Percentiles rank a stretch among this genome's conserved stretches.
Conservation (phyloP, 2,888 invertebrate species). For the Branchipolynoe longqiensis region DNA sequence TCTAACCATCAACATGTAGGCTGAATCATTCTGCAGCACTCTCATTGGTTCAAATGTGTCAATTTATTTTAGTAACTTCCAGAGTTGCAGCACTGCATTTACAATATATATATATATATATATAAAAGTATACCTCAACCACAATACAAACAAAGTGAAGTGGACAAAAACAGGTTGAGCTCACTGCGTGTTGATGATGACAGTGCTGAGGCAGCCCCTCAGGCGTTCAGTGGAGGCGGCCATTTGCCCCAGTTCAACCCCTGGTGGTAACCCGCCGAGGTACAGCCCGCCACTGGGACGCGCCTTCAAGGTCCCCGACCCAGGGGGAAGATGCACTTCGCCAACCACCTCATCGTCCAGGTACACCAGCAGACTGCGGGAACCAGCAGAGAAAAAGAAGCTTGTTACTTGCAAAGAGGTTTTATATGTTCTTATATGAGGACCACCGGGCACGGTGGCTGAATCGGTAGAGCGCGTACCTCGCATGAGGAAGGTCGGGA, state of each 20-base stretch:
- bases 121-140: background rate
- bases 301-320: constrained; percentile 82
- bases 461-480: too few relatives aligned
- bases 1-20: too few relatives aligned
- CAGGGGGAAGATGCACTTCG: constrained; percentile 85
- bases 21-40: too few relatives aligned
- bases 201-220: constrained; percentile 91
- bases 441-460: too few relatives aligned
- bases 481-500: too few relatives aligned
- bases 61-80: too few relatives aligned
- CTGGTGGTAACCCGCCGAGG: constrained; percentile 88
- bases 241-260: constrained; percentile 83
- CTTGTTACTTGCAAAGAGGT: too few relatives aligned
- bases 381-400: too few relatives aligned
- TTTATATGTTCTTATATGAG: too few relatives aligned
- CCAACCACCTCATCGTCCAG: constrained; percentile 88
- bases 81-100: too few relatives aligned
- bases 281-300: constrained; percentile 85
- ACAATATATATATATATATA: background rate
- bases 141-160: background rate
- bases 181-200: constrained; percentile 91
- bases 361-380: constrained; percentile 85
- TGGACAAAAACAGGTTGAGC: background rate
- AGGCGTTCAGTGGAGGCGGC: constrained; percentile 84
- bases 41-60: too few relatives aligned